Base-by-base conservation (phyloP, 2,888 invertebrate species). In the Drosophila borborema region DNA sequence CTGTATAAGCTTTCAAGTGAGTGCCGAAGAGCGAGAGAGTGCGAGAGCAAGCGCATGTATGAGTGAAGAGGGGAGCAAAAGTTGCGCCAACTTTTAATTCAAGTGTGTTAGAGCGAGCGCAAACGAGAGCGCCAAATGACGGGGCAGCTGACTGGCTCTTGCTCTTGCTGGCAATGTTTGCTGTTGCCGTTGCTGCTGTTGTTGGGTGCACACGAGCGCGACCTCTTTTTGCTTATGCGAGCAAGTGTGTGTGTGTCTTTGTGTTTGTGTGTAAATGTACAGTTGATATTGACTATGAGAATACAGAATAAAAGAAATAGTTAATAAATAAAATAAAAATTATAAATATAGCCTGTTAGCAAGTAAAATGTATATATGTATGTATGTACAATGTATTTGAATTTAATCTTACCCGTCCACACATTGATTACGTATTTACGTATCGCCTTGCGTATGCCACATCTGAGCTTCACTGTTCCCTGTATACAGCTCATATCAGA, bases 171-270 rank as follows among this genome's bases (percentile, higher is more conserved):
- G 49, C 67, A 63, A 48, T 62, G 58, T 73, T 72, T 72, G 70
- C 69, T 74, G 74, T 53, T 72, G 74, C 46, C 6, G 43, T n/a
- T 45, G 64, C 23, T 68, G 73, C 34, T 82, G 67, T 72, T 72
- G 88, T 74, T 84, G 89, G 88, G 85, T 89, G 88, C 90, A 85
- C 88, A 85, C 90, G 88, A 85, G 90, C 88, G 82, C 85, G 86
- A 86, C 86, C 86, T 86, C 86, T 86, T 86, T 84, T 85, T 72
- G 72, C 70, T 46, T 68, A 62, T 66, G 61, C 64, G 51, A 51
- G 55, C 60, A 28, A 48, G 9, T 60, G 45, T 68, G 40, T 60
- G 56, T 23, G 23, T 20, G 20, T 20, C 2, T 64, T 36, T 59
- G 64, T 72, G 34, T 64, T 28, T 28, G 31, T 58, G 60, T 55